Evolutionary conservation across 2,888 invertebrate genomes (phyloP), one percentile per base, ranked within the genome.

Genomic region (Agrotis clavis): DNA sequence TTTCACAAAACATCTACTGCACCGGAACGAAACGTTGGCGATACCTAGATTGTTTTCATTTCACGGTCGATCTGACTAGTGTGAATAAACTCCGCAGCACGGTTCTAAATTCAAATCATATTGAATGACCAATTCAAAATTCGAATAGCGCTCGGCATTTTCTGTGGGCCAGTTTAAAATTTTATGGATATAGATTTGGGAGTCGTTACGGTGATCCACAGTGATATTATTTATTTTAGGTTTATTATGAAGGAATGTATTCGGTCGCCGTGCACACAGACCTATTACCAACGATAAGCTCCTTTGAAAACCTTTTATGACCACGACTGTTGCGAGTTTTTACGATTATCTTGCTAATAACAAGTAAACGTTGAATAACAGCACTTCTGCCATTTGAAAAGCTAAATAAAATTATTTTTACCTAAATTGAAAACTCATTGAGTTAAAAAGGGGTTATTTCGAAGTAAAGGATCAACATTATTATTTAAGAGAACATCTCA

Each of bases 101-200:
- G 86, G 87, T 86, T 89, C 86, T 87, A 87, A 91, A 91, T 90
- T 91, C 87, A 89, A 91, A 90, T 90, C 86, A 87, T 88, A 87
- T 89, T 84, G 87, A 89, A 88, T 87, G 84, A 80, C 81, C 84
- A 88, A 90, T 90, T 88, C 83, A 83, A 87, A 88, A 87, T 89
- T 90, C 87, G 85, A 91, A 90, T 87, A 82, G 79, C 80, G 79
- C 76, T 82, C 82, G 83, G 82, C 71, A 82, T 89, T 89, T 90
- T 85, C 81, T 83, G 74, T 74, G 71, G 79, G 69, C 74, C 57
- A 77, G 70, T 83, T 83, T 74, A 57, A 68, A 61, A 72, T 77
- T 83, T 84, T 79, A 81, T 79, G 83, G 77, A 80, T 76, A 71
- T 81, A 72, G 71, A 75, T 82, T 81, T 73, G 69, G 71, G 70